Conservation (phyloP, 2,888 invertebrate species). For the Torymus texanus region DNA sequence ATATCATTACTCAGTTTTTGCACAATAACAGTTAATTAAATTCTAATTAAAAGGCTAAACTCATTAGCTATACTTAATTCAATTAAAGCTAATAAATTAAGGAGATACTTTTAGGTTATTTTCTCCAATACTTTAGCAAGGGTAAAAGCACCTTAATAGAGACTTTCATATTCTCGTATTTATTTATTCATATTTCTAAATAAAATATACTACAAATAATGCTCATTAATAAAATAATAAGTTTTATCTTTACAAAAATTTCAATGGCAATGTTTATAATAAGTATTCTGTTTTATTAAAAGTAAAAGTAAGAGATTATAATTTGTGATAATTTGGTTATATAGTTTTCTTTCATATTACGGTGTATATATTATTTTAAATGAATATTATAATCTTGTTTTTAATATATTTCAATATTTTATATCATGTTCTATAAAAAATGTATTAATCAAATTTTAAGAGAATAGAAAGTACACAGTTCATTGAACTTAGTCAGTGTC, state of each 20-base stretch:
- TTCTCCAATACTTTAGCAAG: background rate
- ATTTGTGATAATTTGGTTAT: no score
- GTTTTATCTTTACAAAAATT: constrained; percentile 13
- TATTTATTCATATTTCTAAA: background rate
- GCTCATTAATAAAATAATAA: background rate
- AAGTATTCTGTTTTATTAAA: no score
- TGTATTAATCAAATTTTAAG: background rate
- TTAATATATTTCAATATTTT: no score
- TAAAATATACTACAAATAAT: background rate
- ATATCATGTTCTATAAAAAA: no score
- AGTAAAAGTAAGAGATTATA: no score
- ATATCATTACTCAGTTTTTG: no score
- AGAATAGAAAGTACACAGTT: constrained; percentile 30
- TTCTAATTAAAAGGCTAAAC: background rate
- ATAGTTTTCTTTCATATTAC: no score
- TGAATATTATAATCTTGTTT: no score
- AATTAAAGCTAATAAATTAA: background rate
- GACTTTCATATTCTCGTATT: no score
- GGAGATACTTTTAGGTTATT: constrained; percentile 14
- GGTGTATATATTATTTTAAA: no score
- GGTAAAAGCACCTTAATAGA: constrained; percentile 29
- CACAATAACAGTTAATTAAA: no score
- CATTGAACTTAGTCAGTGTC: background rate
- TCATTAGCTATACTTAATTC: background rate
- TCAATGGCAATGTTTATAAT: background rate